phyloP scores from a whole-genome alignment of 2,113 vertebrate species.

The Sylvietta virens region DNA sequence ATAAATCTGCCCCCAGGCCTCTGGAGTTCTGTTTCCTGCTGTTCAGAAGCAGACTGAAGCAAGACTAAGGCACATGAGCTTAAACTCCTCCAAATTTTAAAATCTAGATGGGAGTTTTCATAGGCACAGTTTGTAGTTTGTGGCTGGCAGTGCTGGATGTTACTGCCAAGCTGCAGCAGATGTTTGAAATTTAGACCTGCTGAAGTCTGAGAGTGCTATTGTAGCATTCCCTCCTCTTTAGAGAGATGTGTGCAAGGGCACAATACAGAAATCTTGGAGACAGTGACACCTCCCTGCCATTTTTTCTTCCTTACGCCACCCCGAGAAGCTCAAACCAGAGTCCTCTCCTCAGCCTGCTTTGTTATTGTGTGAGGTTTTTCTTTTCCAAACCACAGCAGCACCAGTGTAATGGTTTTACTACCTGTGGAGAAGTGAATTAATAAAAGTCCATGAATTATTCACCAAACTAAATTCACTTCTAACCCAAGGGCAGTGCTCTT shows the following conservation, averaged over 20 bases:
- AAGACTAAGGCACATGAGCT: not conserved
- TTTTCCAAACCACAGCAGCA: not conserved
- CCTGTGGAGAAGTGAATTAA: slow-evolving; percentile 42
- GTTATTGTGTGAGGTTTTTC: not conserved
- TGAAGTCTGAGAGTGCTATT: not conserved
- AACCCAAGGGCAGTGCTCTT: slow-evolving; percentile 21
- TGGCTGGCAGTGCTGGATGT: not conserved
- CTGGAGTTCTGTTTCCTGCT: not conserved
- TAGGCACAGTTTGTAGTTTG: not conserved
- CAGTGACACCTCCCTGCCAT: not conserved
- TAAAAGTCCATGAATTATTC: slow-evolving; percentile 56
- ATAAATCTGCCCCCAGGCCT: not conserved
- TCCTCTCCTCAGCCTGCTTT: not conserved
- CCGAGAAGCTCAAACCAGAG: not conserved
- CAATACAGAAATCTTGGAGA: not conserved
- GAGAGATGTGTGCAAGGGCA: not conserved
- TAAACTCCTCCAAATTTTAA: not conserved
- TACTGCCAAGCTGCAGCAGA: not conserved
- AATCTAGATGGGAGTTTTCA: not conserved
- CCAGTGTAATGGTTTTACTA: not conserved
- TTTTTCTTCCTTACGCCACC: not conserved
- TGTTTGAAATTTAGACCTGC: not conserved
- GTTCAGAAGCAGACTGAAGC: not conserved
- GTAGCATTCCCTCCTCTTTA: not conserved
- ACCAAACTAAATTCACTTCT: slow-evolving; percentile 10